Base-by-base conservation (phyloP, 2,888 invertebrate species). In the Ichneumoninae sp. region DNA sequence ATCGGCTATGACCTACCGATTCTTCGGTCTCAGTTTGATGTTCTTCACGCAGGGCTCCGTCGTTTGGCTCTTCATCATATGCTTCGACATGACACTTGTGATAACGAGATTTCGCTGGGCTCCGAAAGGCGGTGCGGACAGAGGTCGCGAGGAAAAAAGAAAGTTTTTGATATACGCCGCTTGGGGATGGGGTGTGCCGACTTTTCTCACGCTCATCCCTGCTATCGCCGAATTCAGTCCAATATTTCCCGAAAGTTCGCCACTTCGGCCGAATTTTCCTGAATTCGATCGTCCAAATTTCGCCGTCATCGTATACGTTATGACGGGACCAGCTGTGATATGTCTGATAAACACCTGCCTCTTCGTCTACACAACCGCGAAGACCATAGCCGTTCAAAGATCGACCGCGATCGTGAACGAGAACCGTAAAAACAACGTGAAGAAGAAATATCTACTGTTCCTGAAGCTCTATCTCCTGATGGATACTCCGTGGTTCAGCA, bases 81-180 rank as follows among this genome's bases (percentile, higher is more conserved):
- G 92, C 80, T 88, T 92, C 68, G 92, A 93, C 79, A 90, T 92
- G 84, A 91, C 92, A 3, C 83, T 91, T 13, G 89, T 89, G 7
- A 92, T 92, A 74, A 92, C 92, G 13, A 87, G 90, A 77, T 90
- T 93, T 68, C 89, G 89, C 16, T 91, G 90, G 91, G 86, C 87
- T 2, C 90, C 90, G 3, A 79, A 88, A 5, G 73, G 66, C 70
- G 80, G 82, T 10, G 66, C 74, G 3, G 81, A 66, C 36, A 89
- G 87, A 44, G 87, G 85, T n/a, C 83, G 81, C 26, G 88, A 89
- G 71, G 89, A 91, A 60, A 85, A 76, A 47, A 87, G 88, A 75
- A 92, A 92, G 82, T 91, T 89, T 82, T 69, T 85, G 3, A 81
- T 87, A 7, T 90, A 89, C 74, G 84, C 89, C 1, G 65, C 71